Conservation (phyloP, 2,113 vertebrate species). For the Papio anubis region DNA sequence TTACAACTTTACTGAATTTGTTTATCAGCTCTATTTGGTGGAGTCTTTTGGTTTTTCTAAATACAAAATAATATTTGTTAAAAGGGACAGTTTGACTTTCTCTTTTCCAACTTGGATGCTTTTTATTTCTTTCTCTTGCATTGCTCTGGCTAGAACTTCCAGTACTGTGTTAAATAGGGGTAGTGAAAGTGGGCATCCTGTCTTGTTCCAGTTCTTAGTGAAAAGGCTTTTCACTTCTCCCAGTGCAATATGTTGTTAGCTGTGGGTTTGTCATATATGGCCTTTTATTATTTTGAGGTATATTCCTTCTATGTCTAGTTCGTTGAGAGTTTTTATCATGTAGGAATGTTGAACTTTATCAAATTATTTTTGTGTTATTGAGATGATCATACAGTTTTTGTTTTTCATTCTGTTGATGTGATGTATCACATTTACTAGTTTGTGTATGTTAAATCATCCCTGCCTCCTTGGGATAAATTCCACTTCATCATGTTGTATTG, state of each 20-base stretch:
- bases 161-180: not conserved
- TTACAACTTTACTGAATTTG: not conserved
- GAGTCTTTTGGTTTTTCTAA: not conserved
- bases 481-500: not conserved
- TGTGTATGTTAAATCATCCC: not conserved
- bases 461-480: not conserved
- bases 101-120: not conserved
- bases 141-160: not conserved
- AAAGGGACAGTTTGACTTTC: not conserved
- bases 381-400: not conserved
- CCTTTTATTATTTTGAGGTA: not conserved
- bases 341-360: not conserved
- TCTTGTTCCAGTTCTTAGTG: not conserved
- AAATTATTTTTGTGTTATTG: not conserved
- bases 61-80: not conserved
- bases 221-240: not conserved
- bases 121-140: not conserved
- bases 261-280: not conserved
- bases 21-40: not conserved
- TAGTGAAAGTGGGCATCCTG: not conserved
- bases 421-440: not conserved
- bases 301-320: not conserved
- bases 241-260: not conserved
- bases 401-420: not conserved
- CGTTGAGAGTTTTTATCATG: not conserved